These are phyloP conservation scores for Tinea semifulvella DNA, from an alignment of 2,888 invertebrate genomes.

Conservation along the genomic window DNA sequence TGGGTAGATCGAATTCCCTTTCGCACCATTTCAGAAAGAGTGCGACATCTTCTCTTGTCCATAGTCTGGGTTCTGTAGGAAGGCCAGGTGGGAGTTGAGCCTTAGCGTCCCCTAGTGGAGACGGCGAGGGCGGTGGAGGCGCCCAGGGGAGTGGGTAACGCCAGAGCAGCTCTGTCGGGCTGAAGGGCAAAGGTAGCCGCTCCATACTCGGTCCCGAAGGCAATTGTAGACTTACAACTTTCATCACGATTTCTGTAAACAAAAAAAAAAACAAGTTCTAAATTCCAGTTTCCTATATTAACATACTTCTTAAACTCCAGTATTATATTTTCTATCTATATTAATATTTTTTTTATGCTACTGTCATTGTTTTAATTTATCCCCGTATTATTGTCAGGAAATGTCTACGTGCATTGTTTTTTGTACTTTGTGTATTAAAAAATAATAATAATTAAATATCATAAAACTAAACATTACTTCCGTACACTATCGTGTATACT, in stretches of 20 bases:
- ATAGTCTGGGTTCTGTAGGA: constrained; percentile 88
- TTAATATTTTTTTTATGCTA: too few species aligned
- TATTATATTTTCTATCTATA: too few species aligned
- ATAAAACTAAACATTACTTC: too few species aligned
- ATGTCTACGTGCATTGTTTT: too few species aligned
- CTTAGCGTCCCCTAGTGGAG: constrained; percentile 84
- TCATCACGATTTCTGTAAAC: constrained; percentile 61
- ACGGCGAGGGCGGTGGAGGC: constrained; percentile 70
- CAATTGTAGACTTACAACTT: constrained; percentile 75
- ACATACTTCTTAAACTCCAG: too few species aligned
- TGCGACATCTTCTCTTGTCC: constrained; percentile 90
- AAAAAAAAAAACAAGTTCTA: constrained; percentile 24
- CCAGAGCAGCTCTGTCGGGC: constrained; percentile 86
- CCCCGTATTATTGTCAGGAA: too few species aligned
- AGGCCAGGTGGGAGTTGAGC: constrained; percentile 85
- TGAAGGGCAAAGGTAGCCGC: constrained; percentile 82
- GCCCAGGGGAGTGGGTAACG: constrained; percentile 85
- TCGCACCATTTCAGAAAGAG: constrained; percentile 92
- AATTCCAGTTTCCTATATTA: not conserved
- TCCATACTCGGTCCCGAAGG: constrained; percentile 78
- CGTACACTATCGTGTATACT: too few species aligned
- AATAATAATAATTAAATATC: too few species aligned
- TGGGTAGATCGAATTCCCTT: constrained; percentile 89
- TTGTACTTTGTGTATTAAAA: too few species aligned
- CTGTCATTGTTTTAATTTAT: too few species aligned